Evolutionary conservation across 2,888 invertebrate genomes (phyloP).

Genomic region (Agapostemon virescens): DNA sequence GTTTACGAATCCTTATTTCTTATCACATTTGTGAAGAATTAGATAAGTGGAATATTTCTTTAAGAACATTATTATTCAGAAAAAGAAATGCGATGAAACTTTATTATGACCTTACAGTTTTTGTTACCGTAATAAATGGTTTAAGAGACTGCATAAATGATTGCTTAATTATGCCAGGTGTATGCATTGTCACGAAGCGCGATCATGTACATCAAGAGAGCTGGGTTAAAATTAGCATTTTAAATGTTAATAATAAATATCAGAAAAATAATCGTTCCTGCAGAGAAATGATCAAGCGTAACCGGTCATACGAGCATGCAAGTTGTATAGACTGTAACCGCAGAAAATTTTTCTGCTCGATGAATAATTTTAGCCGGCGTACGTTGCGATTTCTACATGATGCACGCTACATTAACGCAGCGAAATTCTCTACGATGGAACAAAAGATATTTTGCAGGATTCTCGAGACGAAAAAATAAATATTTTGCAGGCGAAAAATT

Average conservation of each 20-base stretch:
- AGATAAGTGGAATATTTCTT: no score
- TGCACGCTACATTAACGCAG: background rate
- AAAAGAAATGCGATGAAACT: background rate
- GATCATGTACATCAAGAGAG: background rate
- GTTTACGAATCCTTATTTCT: background rate
- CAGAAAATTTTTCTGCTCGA: slow-evolving; percentile 3
- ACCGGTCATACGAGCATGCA: slow-evolving; percentile 17
- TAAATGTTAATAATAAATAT: background rate
- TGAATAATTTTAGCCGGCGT: slow-evolving; percentile 8
- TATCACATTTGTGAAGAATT: no score
- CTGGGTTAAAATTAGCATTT: background rate
- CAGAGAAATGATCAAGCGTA: background rate
- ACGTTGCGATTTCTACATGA: background rate
- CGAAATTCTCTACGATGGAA: background rate
- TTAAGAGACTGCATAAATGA: background rate
- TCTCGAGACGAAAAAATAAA: background rate
- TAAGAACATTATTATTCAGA: no score
- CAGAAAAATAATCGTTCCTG: background rate
- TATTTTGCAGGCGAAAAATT: background rate
- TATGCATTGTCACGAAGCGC: no score
- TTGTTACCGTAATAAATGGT: background rate
- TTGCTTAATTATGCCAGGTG: background rate
- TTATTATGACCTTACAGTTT: background rate
- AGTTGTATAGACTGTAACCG: background rate
- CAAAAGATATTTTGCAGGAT: background rate